Base-by-base conservation (phyloP, 2,888 invertebrate genomes). In the Xestoiulus laeticollis region DNA sequence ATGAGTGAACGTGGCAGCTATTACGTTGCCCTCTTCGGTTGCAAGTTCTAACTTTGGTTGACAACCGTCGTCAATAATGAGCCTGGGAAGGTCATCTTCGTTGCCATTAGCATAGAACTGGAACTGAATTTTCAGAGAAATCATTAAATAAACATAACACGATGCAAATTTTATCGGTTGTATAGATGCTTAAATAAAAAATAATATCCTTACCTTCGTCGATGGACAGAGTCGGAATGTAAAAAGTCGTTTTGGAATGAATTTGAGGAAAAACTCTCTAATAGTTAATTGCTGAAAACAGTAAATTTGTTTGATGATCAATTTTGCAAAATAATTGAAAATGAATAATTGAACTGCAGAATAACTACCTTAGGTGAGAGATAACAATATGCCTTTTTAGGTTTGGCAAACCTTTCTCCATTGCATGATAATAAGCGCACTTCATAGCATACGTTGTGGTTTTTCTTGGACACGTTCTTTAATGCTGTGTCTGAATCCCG, bases 191-290 rank as follows among this genome's bases (percentile, higher is more conserved):
- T 38, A 8, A 3, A 5, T 30, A 22, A 78, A 78, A 78, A 68
- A 4, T 8, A 68, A 78, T 30, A 12, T 78, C 10, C 88, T 44
- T 44, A 38, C 88, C 59, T 98, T 98, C 87, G 98, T 98, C 89
- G 97, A 97, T 30, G 98, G 98, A 92, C 98, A 98, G 88, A 98
- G 94, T 59, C 98, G 94, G 93, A 97, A 98, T 59, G 97, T 97
- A 89, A 96, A 96, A 90, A 98, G 94, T 90, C 97, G 94, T 93
- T 97, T 98, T 87, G 97, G 98, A 91, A 98, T 97, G 92, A 98
- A 96, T 93, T 96, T 97, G 90, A 98, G 93, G 90, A 98, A 94
- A 94, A 96, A 96, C 93, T 98, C 98, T 93, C 98, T 98, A 91
- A 98, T 94, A 88, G 96, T 97, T 90, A 98, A 94, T 93, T 96